Base-by-base conservation (phyloP, 2,888 invertebrate species). In the Troglohyphantes excavatus region DNA sequence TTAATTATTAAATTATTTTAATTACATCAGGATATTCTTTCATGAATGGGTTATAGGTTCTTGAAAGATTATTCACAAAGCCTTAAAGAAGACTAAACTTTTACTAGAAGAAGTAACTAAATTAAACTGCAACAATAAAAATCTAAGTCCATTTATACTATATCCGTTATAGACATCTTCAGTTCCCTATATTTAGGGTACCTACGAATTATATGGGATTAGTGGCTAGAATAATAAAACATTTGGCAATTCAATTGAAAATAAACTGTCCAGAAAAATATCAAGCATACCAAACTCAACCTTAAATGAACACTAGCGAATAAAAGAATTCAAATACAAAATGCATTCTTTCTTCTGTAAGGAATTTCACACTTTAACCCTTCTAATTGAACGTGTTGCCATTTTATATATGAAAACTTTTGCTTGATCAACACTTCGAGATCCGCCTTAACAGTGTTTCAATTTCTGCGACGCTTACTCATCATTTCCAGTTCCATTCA, bases 361-460 rank as follows among this genome's bases (percentile, higher is more conserved):
- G 19, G 17, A 29, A 33, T 19, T n/a, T 6, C 27, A 19, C 26
- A 17, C 13, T 6, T 19, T 21, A 19, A 29, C 13, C 11, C 9
- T 26, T 27, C 29, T 65, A 65, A 26, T 65, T n/a, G 2, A 27
- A 65, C 3, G 13, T 26, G 27, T 65, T 27, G 2, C 29, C 19
- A 19, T 6, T 75, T 59, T 75, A 27, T 26, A 3, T 26, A 78
- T 39, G 65, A 26, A 78, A 75, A 75, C 59, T 75, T 75, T 75
- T 27, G 19, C n/a, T 26, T 9, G 26, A 72, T 17, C 46, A 72
- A 33, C 78, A 63, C 13, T 39, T 39, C 5, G 2, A 3, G 65
- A 9, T 65, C 63, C 78, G 43, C 78, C 78, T 78, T 78, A 61
- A 39, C 65, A 63, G 21, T 78, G 78, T 78, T 13, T 46, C 63